Conservation (phyloP, 2,888 invertebrate species). For the Melolontha melolontha region DNA sequence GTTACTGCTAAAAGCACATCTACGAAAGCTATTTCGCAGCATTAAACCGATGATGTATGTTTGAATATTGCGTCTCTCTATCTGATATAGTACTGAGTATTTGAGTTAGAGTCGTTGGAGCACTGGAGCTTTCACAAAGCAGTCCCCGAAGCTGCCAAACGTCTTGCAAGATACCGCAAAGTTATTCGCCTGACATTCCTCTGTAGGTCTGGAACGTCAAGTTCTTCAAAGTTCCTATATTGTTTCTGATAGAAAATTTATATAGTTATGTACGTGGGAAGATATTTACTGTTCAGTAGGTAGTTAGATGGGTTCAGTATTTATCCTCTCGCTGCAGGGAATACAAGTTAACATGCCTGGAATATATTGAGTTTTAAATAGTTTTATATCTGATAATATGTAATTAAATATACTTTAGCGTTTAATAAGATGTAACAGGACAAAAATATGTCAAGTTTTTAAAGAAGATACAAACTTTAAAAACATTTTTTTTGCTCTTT, state of each 20-base stretch:
- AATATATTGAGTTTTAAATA: neutral
- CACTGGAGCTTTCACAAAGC: constrained; percentile 13
- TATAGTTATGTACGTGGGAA: constrained; percentile 24
- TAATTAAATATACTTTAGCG: no score
- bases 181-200: constrained; percentile 25
- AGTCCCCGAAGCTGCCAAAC: constrained; percentile 7
- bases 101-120: neutral
- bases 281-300: constrained; percentile 16
- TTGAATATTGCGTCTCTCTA: no score
- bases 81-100: no score
- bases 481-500: no score
- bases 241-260: constrained; percentile 32
- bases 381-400: no score
- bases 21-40: no score
- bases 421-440: no score
- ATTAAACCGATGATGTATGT: no score
- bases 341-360: constrained; percentile 9
- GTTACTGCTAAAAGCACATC: no score
- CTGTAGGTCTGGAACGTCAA: constrained; percentile 19
- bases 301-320: neutral
- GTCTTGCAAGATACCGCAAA: constrained; percentile 14
- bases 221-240: constrained; percentile 31
- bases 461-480: no score
- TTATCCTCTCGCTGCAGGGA: neutral
- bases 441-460: no score